Evolutionary conservation across 2,113 vertebrate species (phyloP).

Genomic region (Poecile atricapillus): DNA sequence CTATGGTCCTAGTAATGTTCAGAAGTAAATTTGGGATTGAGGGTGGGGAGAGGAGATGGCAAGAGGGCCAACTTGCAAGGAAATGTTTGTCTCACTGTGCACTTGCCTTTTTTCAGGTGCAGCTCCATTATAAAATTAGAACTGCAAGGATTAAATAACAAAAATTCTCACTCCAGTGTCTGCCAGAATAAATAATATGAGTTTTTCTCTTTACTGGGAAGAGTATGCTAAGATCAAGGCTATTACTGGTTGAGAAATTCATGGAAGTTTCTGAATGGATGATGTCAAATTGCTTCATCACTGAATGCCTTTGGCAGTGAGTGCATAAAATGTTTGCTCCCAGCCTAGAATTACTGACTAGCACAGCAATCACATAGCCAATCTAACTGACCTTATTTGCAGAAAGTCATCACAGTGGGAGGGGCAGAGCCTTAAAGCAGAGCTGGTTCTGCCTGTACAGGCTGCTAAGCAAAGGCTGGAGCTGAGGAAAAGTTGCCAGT

Average conservation of each 20-base stretch:
- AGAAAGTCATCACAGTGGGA: background rate
- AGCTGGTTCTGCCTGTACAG: background rate
- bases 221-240: background rate
- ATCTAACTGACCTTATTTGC: background rate
- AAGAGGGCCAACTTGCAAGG: background rate
- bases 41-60: accelerated
- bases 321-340: background rate
- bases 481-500: background rate
- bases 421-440: background rate
- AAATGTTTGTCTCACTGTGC: background rate
- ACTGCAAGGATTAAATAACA: background rate
- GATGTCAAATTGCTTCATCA: background rate
- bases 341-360: background rate
- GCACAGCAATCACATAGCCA: background rate
- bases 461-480: background rate
- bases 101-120: background rate
- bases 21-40: background rate
- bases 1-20: background rate
- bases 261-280: background rate
- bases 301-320: background rate
- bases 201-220: background rate
- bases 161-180: background rate
- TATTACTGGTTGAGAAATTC: background rate
- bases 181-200: background rate
- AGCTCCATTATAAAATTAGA: background rate